Percentiles rank a stretch among this genome's conserved stretches.
Evolutionary conservation across 1,140 invertebrate genomes (phyloP).

Genomic region (Zaprionus gabonicus): DNA sequence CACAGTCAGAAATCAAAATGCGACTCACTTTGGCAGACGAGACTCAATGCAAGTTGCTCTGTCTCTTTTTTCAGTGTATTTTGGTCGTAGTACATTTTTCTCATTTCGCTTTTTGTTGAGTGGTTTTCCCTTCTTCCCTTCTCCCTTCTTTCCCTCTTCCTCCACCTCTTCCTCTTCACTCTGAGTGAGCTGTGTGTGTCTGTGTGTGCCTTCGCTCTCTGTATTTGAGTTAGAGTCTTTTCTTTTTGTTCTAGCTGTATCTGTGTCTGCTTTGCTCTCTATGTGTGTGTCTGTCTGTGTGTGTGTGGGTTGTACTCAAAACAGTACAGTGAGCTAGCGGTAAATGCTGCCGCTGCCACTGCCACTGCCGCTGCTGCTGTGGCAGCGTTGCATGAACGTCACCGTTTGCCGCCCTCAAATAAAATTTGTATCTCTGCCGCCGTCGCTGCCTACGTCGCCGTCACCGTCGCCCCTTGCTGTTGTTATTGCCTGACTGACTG

Average conservation of each 20-base stretch:
- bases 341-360: constrained; percentile 58
- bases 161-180: constrained; percentile 15
- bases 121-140: constrained; percentile 60
- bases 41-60: neutral
- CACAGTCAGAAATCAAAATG: constrained; percentile 26
- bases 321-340: constrained; percentile 67
- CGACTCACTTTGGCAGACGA: too few relatives aligned
- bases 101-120: constrained; percentile 82
- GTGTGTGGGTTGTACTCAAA: constrained; percentile 40
- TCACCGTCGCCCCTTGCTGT: constrained; percentile 26
- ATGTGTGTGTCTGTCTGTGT: constrained; percentile 31
- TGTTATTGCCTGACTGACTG: constrained; percentile 21
- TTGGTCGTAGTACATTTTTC: constrained; percentile 72
- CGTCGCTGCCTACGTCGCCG: constrained; percentile 33
- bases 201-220: neutral
- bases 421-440: constrained; percentile 74
- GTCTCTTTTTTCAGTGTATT: constrained; percentile 60
- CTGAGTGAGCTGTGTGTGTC: constrained; percentile 16
- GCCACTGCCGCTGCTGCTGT: neutral
- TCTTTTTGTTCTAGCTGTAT: constrained; percentile 34
- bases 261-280: neutral
- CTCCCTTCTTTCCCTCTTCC: constrained; percentile 32
- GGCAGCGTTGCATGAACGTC: neutral
- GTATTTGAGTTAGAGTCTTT: constrained; percentile 23
- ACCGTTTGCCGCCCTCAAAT: constrained; percentile 41